phyloP scores from a whole-genome alignment of 1,140 invertebrate species.

The Agrilus planipennis region DNA sequence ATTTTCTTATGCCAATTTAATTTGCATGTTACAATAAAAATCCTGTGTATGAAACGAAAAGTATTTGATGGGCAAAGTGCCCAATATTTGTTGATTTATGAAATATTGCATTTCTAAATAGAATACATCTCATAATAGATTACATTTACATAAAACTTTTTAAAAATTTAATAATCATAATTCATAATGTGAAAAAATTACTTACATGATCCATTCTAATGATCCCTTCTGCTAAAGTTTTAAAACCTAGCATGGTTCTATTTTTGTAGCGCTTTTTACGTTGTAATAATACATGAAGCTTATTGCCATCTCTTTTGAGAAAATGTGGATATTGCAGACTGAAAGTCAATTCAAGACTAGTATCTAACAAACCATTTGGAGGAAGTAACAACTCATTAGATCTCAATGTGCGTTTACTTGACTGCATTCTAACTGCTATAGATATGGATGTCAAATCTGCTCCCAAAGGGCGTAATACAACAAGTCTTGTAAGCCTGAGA shows the following conservation, averaged over 20 bases:
- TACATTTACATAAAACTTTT: no score
- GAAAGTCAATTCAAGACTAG: constrained; percentile 87
- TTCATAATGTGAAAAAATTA: background rate
- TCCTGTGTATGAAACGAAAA: no score
- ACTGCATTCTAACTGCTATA: constrained; percentile 94
- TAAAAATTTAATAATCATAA: background rate
- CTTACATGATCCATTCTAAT: constrained; percentile 90
- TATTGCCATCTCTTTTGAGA: constrained; percentile 92
- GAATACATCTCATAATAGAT: no score
- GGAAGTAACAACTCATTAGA: constrained; percentile 88
- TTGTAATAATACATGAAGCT: constrained; percentile 85
- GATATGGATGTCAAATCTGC: constrained; percentile 79
- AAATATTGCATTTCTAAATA: no score
- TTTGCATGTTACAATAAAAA: no score
- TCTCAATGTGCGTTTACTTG: constrained; percentile 81
- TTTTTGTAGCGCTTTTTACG: constrained; percentile 96
- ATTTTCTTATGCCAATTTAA: no score
- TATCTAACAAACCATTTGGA: constrained; percentile 62
- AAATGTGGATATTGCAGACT: constrained; percentile 95
- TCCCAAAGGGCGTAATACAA: constrained; percentile 69
- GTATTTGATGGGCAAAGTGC: no score
- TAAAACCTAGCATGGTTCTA: constrained; percentile 95
- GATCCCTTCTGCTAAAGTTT: constrained; percentile 90
- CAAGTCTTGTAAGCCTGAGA: constrained; percentile 74
- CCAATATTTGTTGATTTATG: no score